Evolutionary conservation across 2,888 invertebrate species (phyloP).

Genomic region (Agriopis marginaria): DNA sequence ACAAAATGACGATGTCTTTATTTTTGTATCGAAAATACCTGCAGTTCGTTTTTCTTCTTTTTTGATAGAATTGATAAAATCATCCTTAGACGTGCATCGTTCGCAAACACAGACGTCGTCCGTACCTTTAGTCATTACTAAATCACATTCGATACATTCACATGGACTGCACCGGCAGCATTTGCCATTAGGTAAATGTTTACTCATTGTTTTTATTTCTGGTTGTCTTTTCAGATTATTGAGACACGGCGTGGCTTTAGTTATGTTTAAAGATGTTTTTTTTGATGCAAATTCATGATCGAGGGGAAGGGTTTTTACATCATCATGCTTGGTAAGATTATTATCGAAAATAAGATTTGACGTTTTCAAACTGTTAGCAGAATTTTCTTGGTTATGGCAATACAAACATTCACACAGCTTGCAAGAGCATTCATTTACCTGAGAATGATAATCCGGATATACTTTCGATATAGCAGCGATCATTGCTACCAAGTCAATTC

Average conservation of each 20-base stretch:
- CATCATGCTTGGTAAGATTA: background rate
- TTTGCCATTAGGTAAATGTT: slow-evolving; percentile 23
- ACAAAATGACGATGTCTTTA: slow-evolving; percentile 12
- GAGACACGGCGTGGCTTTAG: background rate
- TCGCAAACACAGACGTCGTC: slow-evolving; percentile 17
- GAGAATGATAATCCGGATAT: slow-evolving; percentile 37
- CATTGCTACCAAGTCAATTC: slow-evolving; percentile 54
- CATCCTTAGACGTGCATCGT: slow-evolving; percentile 15
- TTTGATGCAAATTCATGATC: background rate
- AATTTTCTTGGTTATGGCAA: slow-evolving; percentile 51
- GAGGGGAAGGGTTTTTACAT: slow-evolving; percentile 17
- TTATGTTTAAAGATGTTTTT: background rate
- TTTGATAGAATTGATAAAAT: slow-evolving; percentile 23
- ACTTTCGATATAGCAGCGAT: slow-evolving; percentile 50
- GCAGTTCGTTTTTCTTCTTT: slow-evolving; percentile 31
- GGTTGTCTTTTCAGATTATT: background rate
- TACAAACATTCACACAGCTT: slow-evolving; percentile 58
- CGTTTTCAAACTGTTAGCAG: slow-evolving; percentile 36
- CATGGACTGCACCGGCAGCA: slow-evolving; percentile 40
- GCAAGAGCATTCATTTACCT: slow-evolving; percentile 49
- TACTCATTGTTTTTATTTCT: slow-evolving; percentile 11
- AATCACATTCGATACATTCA: slow-evolving; percentile 43
- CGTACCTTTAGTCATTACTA: slow-evolving; percentile 21
- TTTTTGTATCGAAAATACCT: slow-evolving; percentile 20
- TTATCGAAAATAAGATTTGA: slow-evolving; percentile 10